phyloP scores from a whole-genome alignment of 2,888 invertebrate genomes.

The Dynastes grantii region DNA sequence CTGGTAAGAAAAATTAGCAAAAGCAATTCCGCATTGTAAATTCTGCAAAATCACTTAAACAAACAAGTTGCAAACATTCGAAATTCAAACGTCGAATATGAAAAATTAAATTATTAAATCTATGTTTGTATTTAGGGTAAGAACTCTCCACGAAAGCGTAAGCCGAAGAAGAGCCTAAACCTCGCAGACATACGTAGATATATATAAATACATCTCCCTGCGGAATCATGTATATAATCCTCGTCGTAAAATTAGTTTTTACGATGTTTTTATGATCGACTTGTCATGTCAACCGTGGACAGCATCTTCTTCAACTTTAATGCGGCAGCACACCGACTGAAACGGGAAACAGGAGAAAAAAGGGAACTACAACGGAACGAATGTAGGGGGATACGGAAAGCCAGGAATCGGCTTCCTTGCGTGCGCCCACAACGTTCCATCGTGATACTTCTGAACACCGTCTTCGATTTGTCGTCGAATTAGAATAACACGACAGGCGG shows the following conservation, averaged over 20 bases:
- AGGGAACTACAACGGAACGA: background rate
- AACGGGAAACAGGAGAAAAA: conserved; percentile 41
- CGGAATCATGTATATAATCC: conserved; percentile 62
- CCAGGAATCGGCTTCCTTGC: conserved; percentile 19
- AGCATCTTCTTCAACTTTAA: conserved; percentile 61
- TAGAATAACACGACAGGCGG: conserved; percentile 40
- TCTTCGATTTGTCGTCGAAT: conserved; percentile 45
- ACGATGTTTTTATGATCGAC: conserved; percentile 67
- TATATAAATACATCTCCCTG: conserved; percentile 49
- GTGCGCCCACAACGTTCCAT: conserved; percentile 29
- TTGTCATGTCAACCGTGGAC: conserved; percentile 67
- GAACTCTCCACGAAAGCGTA: conserved; percentile 4
- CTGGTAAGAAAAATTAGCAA: no score
- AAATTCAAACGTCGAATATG: background rate
- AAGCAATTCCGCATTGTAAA: no score
- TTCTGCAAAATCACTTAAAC: background rate
- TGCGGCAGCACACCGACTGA: conserved; percentile 49
- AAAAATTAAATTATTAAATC: conserved; percentile 34
- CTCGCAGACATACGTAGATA: conserved; percentile 30
- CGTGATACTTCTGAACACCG: conserved; percentile 20
- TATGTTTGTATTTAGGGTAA: conserved; percentile 43
- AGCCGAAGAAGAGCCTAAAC: conserved; percentile 13
- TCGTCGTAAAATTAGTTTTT: conserved; percentile 68
- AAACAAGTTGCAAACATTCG: background rate
- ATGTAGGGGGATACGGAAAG: conserved; percentile 10